Percentiles rank a stretch among this genome's conserved stretches.
These are phyloP conservation scores for Troglohyphantes excavatus DNA, from an alignment of 2,888 invertebrate genomes.

Conservation along the genomic window DNA sequence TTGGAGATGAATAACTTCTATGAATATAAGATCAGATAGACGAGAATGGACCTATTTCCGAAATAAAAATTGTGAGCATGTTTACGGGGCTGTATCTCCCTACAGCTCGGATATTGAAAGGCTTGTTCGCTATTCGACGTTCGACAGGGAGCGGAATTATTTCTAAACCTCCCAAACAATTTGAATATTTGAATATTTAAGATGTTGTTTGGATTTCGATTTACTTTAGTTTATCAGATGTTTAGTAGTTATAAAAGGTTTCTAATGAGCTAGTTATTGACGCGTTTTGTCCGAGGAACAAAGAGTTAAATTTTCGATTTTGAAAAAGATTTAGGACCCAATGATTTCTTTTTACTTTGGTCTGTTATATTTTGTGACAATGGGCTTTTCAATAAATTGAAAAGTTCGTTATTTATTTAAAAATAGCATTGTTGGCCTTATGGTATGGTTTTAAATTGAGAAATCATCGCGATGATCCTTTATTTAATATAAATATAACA, in stretches of 20 bases:
- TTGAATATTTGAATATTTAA: slow-evolving; percentile 37
- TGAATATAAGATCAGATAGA: slow-evolving; percentile 53
- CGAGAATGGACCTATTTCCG: slow-evolving; percentile 11
- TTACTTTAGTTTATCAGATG: background rate
- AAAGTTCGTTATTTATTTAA: no score
- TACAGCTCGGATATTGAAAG: slow-evolving; percentile 8
- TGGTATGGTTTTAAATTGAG: no score
- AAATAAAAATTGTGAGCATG: slow-evolving; percentile 15
- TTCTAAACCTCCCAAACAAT: background rate
- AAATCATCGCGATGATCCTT: no score
- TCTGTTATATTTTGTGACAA: no score
- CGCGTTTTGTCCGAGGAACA: background rate
- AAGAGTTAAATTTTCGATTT: background rate
- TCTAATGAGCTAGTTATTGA: background rate
- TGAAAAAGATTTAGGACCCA: background rate
- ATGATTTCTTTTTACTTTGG: no score
- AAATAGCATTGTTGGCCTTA: no score
- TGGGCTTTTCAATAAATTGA: no score
- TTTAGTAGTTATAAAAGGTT: background rate
- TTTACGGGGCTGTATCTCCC: background rate
- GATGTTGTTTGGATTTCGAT: background rate
- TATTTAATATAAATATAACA: no score
- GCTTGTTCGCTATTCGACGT: background rate
- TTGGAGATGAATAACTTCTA: slow-evolving; percentile 38
- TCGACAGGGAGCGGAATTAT: background rate